A percentile compares a stretch with the other conserved stretches of the same genome.
Conservation (phyloP, 2,113 vertebrate genomes). For the Lamprologus tigripictilis region DNA sequence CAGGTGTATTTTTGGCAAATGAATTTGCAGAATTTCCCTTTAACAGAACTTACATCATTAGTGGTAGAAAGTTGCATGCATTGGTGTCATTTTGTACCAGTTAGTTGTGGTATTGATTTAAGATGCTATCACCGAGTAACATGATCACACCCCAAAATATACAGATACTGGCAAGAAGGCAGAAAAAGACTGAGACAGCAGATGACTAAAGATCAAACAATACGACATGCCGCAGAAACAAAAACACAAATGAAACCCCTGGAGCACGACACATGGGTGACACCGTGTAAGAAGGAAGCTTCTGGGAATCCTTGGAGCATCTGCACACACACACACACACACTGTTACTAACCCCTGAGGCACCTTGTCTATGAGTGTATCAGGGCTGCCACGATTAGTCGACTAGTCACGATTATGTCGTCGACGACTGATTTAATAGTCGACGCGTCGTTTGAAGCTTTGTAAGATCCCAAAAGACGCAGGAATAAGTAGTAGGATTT, state of each 20-base stretch:
- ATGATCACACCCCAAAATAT: not conserved
- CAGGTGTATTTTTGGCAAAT: not conserved
- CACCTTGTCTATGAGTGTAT: not conserved
- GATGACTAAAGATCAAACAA: constrained; percentile 50
- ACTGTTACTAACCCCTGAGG: not conserved
- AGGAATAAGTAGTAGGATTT: not conserved
- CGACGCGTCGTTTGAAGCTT: accelerated
- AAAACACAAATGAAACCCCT: not conserved
- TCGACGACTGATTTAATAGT: accelerated
- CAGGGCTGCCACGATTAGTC: accelerated
- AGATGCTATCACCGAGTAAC: not conserved
- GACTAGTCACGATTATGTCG: not conserved
- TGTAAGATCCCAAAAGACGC: accelerated
- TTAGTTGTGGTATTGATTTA: not conserved
- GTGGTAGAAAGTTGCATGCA: not conserved
- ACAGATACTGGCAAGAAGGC: not conserved
- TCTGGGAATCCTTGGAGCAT: not conserved
- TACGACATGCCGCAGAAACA: constrained; percentile 3
- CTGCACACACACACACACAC: not conserved
- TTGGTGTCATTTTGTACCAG: not conserved
- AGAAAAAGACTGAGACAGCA: constrained; percentile 27
- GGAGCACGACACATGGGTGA: not conserved
- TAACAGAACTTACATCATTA: not conserved
- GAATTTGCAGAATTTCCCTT: not conserved
- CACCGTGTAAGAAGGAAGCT: constrained; percentile 6